phyloP scores from a whole-genome alignment of 1,140 invertebrate genomes.

The Temnothorax longispinosus region DNA sequence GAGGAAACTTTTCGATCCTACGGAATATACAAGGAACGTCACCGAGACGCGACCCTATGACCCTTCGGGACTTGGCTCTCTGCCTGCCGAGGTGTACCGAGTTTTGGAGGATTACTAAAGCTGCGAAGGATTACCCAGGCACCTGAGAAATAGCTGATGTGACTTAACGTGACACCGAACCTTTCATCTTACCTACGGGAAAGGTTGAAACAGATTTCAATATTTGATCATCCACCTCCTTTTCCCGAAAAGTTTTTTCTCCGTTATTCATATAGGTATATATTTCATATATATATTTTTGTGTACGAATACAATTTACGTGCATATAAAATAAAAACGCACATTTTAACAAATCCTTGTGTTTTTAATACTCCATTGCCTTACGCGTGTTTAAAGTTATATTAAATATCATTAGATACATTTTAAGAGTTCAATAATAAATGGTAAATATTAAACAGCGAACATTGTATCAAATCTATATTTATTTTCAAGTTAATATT shows the following conservation, averaged over 20 bases:
- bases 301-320: not conserved
- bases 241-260: conserved; percentile 5
- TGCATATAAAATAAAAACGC: not conserved
- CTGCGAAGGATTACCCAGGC: conserved; percentile 55
- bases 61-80: conserved; percentile 21
- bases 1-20: conserved; percentile 60
- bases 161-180: conserved; percentile 50
- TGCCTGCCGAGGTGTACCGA: conserved; percentile 17
- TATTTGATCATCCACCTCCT: conserved; percentile 34
- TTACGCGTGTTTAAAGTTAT: not conserved
- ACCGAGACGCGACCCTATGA: conserved; percentile 32
- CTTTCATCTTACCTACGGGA: not conserved
- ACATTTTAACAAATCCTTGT: not conserved
- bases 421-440: not conserved
- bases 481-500: conserved; percentile 10
- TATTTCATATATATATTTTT: not conserved
- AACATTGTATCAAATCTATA: not conserved
- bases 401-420: not conserved
- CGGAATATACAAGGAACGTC: conserved; percentile 56
- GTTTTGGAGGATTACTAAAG: conserved; percentile 58
- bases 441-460: not conserved
- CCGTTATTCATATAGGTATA: not conserved
- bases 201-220: conserved; percentile 40
- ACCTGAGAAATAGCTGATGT: conserved; percentile 59
- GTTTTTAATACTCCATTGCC: not conserved